Conservation (phyloP, 2,797 vertebrate genomes). For the Pipistrellus nathusii region DNA sequence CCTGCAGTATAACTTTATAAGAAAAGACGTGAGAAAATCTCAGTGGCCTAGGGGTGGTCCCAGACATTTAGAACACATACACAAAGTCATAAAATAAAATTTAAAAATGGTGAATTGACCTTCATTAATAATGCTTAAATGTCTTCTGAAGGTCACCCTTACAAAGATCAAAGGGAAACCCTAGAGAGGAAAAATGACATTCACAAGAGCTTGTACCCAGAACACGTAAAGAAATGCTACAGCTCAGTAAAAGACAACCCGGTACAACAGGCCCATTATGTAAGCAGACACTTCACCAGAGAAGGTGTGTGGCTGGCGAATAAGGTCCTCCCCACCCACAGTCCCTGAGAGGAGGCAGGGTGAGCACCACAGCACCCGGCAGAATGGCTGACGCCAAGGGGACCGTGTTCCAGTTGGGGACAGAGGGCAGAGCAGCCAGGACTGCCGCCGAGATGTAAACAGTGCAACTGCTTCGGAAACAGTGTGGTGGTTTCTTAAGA, state of each 20-base stretch:
- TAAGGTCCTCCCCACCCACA: accelerated
- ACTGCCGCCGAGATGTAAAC: accelerated
- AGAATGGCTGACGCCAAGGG: neutral
- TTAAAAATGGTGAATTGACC: neutral
- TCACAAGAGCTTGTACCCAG: neutral
- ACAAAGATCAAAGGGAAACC: neutral
- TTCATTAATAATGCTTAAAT: neutral
- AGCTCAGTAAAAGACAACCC: neutral
- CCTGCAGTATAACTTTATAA: neutral
- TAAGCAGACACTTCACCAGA: neutral
- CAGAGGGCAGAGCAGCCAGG: neutral
- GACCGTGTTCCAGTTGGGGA: accelerated
- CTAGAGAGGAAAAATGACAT: neutral
- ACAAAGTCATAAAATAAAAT: neutral
- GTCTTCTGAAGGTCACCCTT: conserved; percentile 11
- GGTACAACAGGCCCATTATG: too few species aligned
- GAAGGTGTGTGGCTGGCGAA: neutral
- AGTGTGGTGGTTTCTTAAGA: neutral
- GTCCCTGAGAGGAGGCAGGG: neutral
- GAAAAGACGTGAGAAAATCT: neutral
- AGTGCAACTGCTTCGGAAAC: neutral
- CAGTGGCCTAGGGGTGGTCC: neutral
- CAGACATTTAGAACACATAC: neutral
- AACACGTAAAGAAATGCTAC: neutral
- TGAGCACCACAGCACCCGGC: neutral